phyloP scores from a whole-genome alignment of 2,797 vertebrate genomes.

The Halcyon badia region DNA sequence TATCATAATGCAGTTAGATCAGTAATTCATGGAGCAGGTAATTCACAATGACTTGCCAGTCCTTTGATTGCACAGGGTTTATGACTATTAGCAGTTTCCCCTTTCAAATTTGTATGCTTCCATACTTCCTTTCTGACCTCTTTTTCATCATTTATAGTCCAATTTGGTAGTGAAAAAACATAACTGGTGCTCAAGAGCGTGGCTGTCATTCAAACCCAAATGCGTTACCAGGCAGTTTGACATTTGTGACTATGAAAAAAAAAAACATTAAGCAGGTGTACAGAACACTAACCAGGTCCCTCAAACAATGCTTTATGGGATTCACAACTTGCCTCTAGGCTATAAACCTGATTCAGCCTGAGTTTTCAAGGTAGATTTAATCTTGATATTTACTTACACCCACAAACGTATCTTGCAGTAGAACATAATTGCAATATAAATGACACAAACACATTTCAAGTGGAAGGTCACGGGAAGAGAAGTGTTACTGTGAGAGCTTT shows the following conservation, averaged over 20 bases:
- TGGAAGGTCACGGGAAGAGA: background rate
- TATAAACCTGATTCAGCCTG: constrained; percentile 78
- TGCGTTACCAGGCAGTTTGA: constrained; percentile 82
- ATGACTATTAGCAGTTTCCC: constrained; percentile 88
- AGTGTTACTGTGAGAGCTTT: background rate
- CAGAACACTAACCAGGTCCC: constrained; percentile 86
- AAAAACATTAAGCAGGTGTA: constrained; percentile 85
- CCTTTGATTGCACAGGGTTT: constrained; percentile 85
- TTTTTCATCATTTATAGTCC: constrained; percentile 88
- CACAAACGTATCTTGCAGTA: constrained; percentile 4
- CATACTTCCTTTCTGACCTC: constrained; percentile 87
- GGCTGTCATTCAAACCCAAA: constrained; percentile 83
- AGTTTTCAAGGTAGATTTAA: constrained; percentile 79
- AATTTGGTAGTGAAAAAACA: constrained; percentile 85
- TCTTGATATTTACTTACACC: constrained; percentile 74
- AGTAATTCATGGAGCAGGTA: constrained; percentile 85
- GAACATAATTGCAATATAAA: constrained; percentile 26
- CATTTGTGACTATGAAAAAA: constrained; percentile 81
- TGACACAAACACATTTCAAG: constrained; percentile 38
- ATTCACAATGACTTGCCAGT: constrained; percentile 83
- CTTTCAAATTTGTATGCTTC: constrained; percentile 87
- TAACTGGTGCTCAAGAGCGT: constrained; percentile 78
- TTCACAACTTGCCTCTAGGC: constrained; percentile 81
- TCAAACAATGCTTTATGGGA: constrained; percentile 85
- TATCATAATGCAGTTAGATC: constrained; percentile 82